Conservation (phyloP, 2,113 vertebrate species). For the Pedionomus torquatus region DNA sequence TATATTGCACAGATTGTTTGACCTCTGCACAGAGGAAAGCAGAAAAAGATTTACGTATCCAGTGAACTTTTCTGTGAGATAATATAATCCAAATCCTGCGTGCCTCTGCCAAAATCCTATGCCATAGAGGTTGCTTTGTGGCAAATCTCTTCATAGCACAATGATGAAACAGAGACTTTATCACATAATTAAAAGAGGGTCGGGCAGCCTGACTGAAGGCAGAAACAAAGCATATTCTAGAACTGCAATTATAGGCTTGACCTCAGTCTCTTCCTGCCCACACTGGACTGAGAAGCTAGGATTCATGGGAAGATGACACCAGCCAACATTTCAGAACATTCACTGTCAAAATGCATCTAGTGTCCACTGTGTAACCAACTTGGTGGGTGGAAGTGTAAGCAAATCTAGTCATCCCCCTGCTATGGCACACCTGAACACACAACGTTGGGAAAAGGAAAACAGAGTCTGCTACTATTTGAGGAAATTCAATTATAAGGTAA, state of each 20-base stretch:
- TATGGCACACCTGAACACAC: not conserved
- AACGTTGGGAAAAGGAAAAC: not conserved
- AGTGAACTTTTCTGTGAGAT: not conserved
- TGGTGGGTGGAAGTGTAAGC: not conserved
- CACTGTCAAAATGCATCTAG: not conserved
- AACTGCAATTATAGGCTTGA: not conserved
- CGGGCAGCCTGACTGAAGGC: not conserved
- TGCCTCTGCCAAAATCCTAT: not conserved
- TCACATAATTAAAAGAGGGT: not conserved
- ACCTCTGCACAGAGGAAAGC: not conserved
- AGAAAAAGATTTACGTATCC: not conserved
- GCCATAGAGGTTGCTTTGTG: not conserved
- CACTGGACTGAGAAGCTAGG: not conserved
- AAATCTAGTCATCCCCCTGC: not conserved
- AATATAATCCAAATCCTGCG: not conserved
- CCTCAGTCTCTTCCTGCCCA: not conserved
- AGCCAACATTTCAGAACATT: not conserved
- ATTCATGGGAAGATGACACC: not conserved
- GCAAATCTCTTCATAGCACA: not conserved
- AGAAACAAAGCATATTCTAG: not conserved
- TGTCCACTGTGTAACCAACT: not conserved
- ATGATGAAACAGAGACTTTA: not conserved
- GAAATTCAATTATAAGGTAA: not conserved
- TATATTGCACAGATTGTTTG: not conserved
- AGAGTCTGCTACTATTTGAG: not conserved